Evolutionary conservation across 2,888 invertebrate genomes (phyloP), one percentile per base, ranked within the genome.

Genomic region (Steinernema carpocapsae): DNA sequence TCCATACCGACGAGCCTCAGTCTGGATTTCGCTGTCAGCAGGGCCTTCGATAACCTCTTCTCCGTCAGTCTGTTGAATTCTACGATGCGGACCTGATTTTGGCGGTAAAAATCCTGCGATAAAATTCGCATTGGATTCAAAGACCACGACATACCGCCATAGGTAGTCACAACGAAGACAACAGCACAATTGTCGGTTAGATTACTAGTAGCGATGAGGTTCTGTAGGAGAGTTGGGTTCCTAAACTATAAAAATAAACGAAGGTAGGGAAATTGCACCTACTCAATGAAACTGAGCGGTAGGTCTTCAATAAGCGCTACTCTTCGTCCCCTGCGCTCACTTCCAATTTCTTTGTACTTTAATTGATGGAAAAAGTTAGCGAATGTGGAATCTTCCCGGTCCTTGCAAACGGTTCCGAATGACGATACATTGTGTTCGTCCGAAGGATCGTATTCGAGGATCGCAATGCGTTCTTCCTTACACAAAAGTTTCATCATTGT

Each of bases 121-220:
- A 48, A 48, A n/a, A 48, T 48, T 3, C 48, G 48, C 48, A 48
- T 17, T 2, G 48, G 48, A 48, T 48, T 48, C 17, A 48, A 19
- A 4, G 48, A n/a, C 48, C 48, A 48, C n/a, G 48, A 48, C 48
- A 48, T 48, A 14, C 19, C 48, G 48, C n/a, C n/a, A 48, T 48
- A 48, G 3, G 48, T 48, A 14, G n/a, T 48, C n/a, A 48, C 19
- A 14, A 48, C 2, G 14, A 48, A 48, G 14, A 48, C 14, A 17
- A 48, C 48, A 7, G 48, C 48, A 48, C 7, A 48, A n/a, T 17
- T 14, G 17, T 17, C 14, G 7, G 4, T 14, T 4, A 48, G 14
- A 17, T 17, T 48, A n/a, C 48, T 48, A 7, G 48, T 48, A 17
- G 48, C 48, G 4, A 48, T 48, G 17, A 48, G 17, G 17, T 19